Conservation (phyloP, 2,797 vertebrate species). For the Propithecus perrieri region DNA sequence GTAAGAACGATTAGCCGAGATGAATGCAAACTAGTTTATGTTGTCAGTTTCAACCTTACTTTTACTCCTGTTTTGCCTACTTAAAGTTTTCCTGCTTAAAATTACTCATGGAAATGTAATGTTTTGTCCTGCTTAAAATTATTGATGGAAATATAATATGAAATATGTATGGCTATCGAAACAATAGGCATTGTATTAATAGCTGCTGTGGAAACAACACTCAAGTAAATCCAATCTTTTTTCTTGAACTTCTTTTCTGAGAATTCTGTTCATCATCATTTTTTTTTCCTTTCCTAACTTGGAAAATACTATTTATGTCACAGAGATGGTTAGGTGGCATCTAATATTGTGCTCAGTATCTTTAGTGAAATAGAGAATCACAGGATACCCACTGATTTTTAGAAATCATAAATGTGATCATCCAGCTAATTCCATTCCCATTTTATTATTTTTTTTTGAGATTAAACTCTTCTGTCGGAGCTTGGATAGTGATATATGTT, state of each 20-base stretch:
- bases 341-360: not conserved
- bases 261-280: conserved; percentile 2
- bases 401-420: not conserved
- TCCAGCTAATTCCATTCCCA: not conserved
- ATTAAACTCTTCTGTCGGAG: not conserved
- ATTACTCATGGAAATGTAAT: not conserved
- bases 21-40: not conserved
- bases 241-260: conserved; percentile 4
- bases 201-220: not conserved
- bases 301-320: conserved; percentile 10
- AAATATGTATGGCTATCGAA: not conserved
- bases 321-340: not conserved
- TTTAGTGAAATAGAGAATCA: conserved; percentile 24
- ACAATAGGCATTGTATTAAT: not conserved
- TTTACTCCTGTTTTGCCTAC: not conserved
- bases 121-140: conserved; percentile 34
- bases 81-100: not conserved
- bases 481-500: not conserved
- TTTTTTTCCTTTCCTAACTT: not conserved
- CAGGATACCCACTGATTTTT: not conserved
- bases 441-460: not conserved
- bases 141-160: not conserved
- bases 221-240: not conserved
- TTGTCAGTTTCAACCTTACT: not conserved
- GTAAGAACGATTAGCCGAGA: not conserved